Percentiles rank a stretch among this genome's conserved stretches.
phyloP scores from a whole-genome alignment of 2,113 vertebrate genomes.

The Melanotaenia duboulayi region DNA sequence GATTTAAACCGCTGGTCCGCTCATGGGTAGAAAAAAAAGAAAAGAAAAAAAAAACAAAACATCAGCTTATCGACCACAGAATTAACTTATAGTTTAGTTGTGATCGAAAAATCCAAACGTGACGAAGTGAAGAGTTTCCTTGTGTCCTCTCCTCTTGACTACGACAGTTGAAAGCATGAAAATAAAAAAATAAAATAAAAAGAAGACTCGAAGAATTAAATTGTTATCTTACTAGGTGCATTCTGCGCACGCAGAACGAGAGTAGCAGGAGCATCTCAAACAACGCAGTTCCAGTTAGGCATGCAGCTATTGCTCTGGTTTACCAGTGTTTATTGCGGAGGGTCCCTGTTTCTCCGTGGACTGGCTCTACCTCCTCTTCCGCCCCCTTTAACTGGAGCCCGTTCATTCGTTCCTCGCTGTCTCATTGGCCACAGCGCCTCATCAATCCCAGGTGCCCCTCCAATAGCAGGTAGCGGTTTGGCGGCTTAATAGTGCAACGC shows the following conservation, averaged over 20 bases:
- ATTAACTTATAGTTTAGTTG: conserved; percentile 72
- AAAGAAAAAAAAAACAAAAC: conserved; percentile 17
- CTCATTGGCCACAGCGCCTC: conserved; percentile 87
- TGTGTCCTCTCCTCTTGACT: conserved; percentile 60
- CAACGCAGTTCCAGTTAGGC: conserved; percentile 68
- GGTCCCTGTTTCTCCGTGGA: conserved; percentile 84
- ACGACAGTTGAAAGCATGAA: conserved; percentile 49
- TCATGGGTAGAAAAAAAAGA: conserved; percentile 47
- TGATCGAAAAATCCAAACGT: conserved; percentile 76
- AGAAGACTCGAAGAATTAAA: conserved; percentile 62
- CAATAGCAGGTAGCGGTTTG: conserved; percentile 78
- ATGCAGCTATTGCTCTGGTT: conserved; percentile 80
- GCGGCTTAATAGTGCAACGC: conserved; percentile 84
- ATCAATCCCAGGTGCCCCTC: conserved; percentile 87
- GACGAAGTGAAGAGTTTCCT: conserved; percentile 68
- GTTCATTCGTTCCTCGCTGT: conserved; percentile 76
- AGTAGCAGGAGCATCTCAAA: conserved; percentile 79
- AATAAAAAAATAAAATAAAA: conserved; percentile 13
- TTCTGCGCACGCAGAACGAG: conserved; percentile 65
- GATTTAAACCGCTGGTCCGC: conserved; percentile 74
- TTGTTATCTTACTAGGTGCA: conserved; percentile 79
- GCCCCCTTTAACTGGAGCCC: conserved; percentile 90
- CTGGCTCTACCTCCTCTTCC: conserved; percentile 88
- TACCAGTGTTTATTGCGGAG: conserved; percentile 82
- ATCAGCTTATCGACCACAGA: conserved; percentile 43